phyloP scores from a whole-genome alignment of 2,888 invertebrate species.

The Caenorhabditis imperialis region DNA sequence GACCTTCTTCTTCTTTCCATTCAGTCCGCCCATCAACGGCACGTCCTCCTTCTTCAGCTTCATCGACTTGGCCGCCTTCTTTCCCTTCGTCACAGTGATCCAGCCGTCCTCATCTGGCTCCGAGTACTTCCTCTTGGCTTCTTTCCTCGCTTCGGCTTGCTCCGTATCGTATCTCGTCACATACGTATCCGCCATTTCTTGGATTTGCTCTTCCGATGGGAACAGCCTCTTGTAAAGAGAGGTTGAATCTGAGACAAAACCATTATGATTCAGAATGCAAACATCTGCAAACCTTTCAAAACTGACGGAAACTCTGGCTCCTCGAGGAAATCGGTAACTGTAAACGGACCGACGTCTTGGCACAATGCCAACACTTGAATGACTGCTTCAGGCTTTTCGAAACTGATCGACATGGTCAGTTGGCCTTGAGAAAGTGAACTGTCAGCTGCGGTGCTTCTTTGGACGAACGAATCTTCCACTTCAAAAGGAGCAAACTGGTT shows the following conservation, averaged over 20 bases:
- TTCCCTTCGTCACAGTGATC: slow-evolving; percentile 66
- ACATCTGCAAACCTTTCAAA: slow-evolving; percentile 31
- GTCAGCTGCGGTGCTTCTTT: slow-evolving; percentile 46
- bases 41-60: slow-evolving; percentile 58
- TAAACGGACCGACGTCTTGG: slow-evolving; percentile 48
- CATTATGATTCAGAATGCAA: no score
- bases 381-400: slow-evolving; percentile 50
- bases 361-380: slow-evolving; percentile 33
- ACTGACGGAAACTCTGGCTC: slow-evolving; percentile 38
- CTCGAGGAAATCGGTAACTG: slow-evolving; percentile 44
- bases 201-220: slow-evolving; percentile 49
- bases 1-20: slow-evolving; percentile 56
- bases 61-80: slow-evolving; percentile 54
- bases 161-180: slow-evolving; percentile 48
- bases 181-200: slow-evolving; percentile 51
- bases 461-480: slow-evolving; percentile 43
- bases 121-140: slow-evolving; percentile 59
- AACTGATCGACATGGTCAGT: slow-evolving; percentile 50
- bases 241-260: slow-evolving; percentile 28
- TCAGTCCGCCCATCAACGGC: slow-evolving; percentile 51
- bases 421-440: slow-evolving; percentile 54
- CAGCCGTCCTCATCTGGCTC: slow-evolving; percentile 70
- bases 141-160: slow-evolving; percentile 49
- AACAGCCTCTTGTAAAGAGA: slow-evolving; percentile 36
- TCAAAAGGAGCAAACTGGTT: slow-evolving; percentile 41